Evolutionary conservation across 2,888 invertebrate species (phyloP).

Genomic region (Podotricha telesiphe): DNA sequence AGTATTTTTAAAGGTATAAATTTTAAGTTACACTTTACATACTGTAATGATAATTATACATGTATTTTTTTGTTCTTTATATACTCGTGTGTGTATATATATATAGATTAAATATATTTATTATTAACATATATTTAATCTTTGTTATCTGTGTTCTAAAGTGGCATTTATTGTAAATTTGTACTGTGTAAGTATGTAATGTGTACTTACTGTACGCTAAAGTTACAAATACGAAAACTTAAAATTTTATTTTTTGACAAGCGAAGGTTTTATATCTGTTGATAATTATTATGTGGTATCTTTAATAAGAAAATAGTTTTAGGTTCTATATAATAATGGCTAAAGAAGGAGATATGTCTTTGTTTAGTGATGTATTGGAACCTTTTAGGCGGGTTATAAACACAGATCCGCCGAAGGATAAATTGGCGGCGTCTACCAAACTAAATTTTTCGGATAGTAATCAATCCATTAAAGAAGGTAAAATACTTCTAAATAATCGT

Average conservation of each 20-base stretch:
- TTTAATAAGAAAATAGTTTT: constrained; percentile 24
- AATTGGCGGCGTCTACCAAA: constrained; percentile 70
- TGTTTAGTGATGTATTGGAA: constrained; percentile 75
- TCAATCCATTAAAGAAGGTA: constrained; percentile 75
- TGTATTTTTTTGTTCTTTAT: too few relatives aligned
- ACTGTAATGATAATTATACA: too few relatives aligned
- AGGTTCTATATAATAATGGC: constrained; percentile 59
- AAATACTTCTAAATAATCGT: constrained; percentile 13
- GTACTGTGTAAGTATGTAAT: not conserved
- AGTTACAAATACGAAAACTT: constrained; percentile 18
- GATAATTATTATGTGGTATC: constrained; percentile 37
- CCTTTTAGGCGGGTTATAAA: constrained; percentile 78
- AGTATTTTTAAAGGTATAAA: too few relatives aligned
- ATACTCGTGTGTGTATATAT: too few relatives aligned
- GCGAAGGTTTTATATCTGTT: constrained; percentile 13
- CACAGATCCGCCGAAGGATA: constrained; percentile 76
- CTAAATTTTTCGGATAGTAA: constrained; percentile 78
- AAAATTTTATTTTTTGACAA: constrained; percentile 16
- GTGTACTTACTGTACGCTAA: not conserved
- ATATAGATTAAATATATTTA: too few relatives aligned
- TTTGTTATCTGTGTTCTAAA: constrained; percentile 12
- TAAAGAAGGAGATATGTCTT: constrained; percentile 75
- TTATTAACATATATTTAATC: not conserved
- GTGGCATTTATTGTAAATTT: constrained; percentile 5
- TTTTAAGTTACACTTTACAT: too few relatives aligned